A percentile compares a stretch with the other conserved stretches of the same genome.
Conservation (phyloP, 2,113 vertebrate genomes). For the Sylvia atricapilla region DNA sequence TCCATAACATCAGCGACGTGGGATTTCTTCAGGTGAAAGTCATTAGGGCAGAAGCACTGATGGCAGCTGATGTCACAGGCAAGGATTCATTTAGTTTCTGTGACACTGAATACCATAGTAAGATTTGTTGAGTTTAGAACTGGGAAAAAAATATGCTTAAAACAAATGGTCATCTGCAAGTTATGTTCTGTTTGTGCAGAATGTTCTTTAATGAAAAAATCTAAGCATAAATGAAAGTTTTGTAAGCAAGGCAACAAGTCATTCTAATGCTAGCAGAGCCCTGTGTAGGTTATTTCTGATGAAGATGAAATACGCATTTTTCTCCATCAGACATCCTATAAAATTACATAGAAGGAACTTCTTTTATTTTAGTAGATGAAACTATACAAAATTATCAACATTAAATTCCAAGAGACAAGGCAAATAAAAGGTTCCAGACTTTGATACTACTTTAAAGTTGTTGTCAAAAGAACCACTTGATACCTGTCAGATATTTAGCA, state of each 20-base stretch:
- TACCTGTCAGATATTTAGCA: background rate
- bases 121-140: background rate
- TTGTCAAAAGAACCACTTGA: background rate
- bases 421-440: background rate
- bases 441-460: background rate
- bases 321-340: background rate
- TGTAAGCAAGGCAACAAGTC: background rate
- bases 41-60: conserved; percentile 94
- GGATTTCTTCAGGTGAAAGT: conserved; percentile 98
- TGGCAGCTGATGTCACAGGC: conserved; percentile 98
- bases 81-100: conserved; percentile 54
- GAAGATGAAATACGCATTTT: background rate
- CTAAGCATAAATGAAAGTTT: background rate
- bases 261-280: background rate
- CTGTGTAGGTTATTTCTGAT: background rate
- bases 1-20: conserved; percentile 92
- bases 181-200: background rate
- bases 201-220: background rate
- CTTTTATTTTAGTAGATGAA: background rate
- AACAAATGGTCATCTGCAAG: background rate
- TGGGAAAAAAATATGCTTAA: background rate
- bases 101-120: background rate
- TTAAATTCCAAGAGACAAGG: background rate
- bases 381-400: background rate
- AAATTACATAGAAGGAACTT: background rate